phyloP scores from a whole-genome alignment of 1,140 invertebrate genomes.

The Polyergus mexicanus region DNA sequence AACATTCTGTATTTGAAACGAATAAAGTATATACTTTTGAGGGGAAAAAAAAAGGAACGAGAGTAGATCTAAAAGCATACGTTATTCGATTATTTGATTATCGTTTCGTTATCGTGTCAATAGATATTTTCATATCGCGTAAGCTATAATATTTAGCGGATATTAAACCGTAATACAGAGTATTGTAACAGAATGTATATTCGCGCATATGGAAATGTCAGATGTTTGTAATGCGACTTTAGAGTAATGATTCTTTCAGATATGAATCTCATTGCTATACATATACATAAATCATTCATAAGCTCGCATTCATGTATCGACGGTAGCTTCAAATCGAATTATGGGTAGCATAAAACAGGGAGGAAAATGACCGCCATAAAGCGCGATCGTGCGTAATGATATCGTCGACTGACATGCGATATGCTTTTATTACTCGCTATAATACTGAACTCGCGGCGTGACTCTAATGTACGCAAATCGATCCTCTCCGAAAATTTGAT shows the following conservation, averaged over 20 bases:
- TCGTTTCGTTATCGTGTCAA: neutral
- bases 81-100: neutral
- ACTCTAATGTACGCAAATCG: neutral
- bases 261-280: slow-evolving; percentile 14
- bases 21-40: neutral
- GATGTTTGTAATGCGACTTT: slow-evolving; percentile 21
- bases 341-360: slow-evolving; percentile 44
- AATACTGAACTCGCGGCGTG: slow-evolving; percentile 24
- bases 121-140: neutral
- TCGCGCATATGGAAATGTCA: neutral
- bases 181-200: neutral
- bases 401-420: slow-evolving; percentile 46
- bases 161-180: too few species aligned
- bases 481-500: slow-evolving; percentile 11
- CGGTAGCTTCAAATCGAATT: slow-evolving; percentile 53
- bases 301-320: slow-evolving; percentile 38
- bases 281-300: slow-evolving; percentile 44
- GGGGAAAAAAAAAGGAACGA: neutral
- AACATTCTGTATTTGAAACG: neutral
- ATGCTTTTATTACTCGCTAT: slow-evolving; percentile 40
- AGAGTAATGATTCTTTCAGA: slow-evolving; percentile 43
- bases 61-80: neutral
- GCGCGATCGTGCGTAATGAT: slow-evolving; percentile 59
- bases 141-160: neutral
- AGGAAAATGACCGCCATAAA: slow-evolving; percentile 50